Percentiles rank a stretch among this genome's conserved stretches.
These are phyloP conservation scores for Balaeniceps rex DNA, from an alignment of 2,113 vertebrate genomes.

Conservation along the genomic window DNA sequence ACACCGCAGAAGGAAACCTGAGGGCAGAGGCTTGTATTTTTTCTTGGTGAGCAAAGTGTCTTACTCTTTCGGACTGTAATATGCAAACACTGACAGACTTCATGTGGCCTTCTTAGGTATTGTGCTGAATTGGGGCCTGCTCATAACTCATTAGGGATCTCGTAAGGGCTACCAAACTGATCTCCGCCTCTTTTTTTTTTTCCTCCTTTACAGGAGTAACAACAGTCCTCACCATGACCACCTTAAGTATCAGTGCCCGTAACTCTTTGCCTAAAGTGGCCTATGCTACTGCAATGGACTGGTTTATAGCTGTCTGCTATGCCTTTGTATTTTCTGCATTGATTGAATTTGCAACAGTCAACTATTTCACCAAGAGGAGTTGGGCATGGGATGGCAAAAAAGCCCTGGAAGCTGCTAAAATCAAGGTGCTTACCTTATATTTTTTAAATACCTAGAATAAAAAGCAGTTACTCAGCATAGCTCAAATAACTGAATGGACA, in stretches of 20 bases:
- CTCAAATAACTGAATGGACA: neutral
- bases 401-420: slow-evolving; percentile 91
- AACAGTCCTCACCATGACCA: slow-evolving; percentile 98
- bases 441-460: neutral
- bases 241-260: slow-evolving; percentile 95
- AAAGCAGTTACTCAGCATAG: neutral
- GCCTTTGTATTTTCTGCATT: slow-evolving; percentile 97
- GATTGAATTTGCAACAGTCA: slow-evolving; percentile 97
- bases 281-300: slow-evolving; percentile 98
- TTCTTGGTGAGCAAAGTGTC: neutral
- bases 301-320: slow-evolving; percentile 98
- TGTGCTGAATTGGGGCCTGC: neutral
- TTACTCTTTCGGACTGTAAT: neutral
- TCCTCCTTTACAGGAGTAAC: slow-evolving; percentile 83
- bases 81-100: neutral
- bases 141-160: neutral
- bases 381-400: slow-evolving; percentile 99
- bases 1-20: neutral
- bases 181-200: neutral
- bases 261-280: slow-evolving; percentile 98
- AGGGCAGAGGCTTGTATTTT: neutral
- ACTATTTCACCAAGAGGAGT: slow-evolving; percentile 98
- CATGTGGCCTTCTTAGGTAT: neutral
- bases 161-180: neutral
- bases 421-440: slow-evolving; percentile 77